Base-by-base conservation (phyloP, 2,797 vertebrate genomes). In the Chelidonichthys spinosus region DNA sequence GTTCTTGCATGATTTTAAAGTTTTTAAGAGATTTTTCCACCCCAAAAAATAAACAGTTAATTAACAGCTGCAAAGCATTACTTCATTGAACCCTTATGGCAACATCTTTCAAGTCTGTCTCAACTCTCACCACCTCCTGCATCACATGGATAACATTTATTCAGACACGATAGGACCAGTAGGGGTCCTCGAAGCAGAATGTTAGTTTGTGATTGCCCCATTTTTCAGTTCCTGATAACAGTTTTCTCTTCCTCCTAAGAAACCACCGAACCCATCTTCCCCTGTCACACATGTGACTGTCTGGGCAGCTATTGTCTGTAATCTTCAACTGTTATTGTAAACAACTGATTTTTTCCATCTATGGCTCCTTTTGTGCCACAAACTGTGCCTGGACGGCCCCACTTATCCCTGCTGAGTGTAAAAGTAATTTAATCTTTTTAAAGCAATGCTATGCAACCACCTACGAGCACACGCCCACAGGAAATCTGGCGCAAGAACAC, bases 401-500 rank as follows among this genome's bases (percentile, higher is more conserved):
- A 8, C 7, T 4, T 44, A 36, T 13, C 1, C 17, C 7, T 10
- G 4, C 4, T 15, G 40, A 55, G 52, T 35, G 13, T 11, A 36
- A 63, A 63, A 47, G 6, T 3, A 25, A 25, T 25, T 25, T 25
- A 25, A 25, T 25, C 25, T 40, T 55, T 68, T 58, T 39, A 8
- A 74, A 66, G 50, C 13, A 8, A 32, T 25, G 32, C 52, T 46
- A 39, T 40, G 55, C 40, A 33, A 25, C n/a, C 47, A 54, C 25
- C 47, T 42, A 64, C 15, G 0, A 64, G 14, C 56, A 61, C 49
- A 71, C 13, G 37, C 2, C 17, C 43, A 71, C 53, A 35, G 49
- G 15, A 52, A 82, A 63, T 66, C 42, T 78, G 64, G n/a, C 9
- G 68, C 47, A 60, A 67, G 7, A 69, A 44, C 39, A 63, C 49